Conservation (phyloP, 2,113 vertebrate species). For the Catharus minimus region DNA sequence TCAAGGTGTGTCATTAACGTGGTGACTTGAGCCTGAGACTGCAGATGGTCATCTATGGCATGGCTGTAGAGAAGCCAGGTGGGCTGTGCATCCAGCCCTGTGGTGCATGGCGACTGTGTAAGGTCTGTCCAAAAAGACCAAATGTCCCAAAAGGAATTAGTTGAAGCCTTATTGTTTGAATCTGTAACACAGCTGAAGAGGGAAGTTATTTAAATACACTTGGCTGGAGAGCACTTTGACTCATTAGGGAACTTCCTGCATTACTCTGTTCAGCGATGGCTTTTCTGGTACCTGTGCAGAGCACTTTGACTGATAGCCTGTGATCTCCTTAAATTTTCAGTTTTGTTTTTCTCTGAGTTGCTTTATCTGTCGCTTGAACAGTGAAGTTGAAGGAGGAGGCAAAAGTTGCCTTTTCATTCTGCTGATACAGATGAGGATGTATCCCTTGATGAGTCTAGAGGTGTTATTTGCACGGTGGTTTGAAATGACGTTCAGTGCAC, state of each 20-base stretch:
- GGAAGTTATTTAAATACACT: not conserved
- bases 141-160: not conserved
- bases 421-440: not conserved
- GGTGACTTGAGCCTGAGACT: not conserved
- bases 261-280: not conserved
- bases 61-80: accelerated
- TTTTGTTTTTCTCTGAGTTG: not conserved
- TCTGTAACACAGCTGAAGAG: not conserved
- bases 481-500: not conserved
- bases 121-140: not conserved
- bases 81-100: not conserved
- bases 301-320: not conserved
- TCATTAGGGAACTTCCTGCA: not conserved
- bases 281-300: not conserved
- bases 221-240: not conserved
- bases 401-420: not conserved
- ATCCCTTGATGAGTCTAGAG: not conserved
- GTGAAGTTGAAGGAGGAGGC: not conserved
- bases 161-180: not conserved
- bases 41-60: accelerated
- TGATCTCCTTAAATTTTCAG: not conserved
- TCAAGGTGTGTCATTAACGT: not conserved
- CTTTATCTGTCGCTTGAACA: not conserved
- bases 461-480: not conserved
- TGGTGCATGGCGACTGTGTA: not conserved